Evolutionary conservation across 2,797 vertebrate species (phyloP).

Genomic region (Cyclura pinguis): DNA sequence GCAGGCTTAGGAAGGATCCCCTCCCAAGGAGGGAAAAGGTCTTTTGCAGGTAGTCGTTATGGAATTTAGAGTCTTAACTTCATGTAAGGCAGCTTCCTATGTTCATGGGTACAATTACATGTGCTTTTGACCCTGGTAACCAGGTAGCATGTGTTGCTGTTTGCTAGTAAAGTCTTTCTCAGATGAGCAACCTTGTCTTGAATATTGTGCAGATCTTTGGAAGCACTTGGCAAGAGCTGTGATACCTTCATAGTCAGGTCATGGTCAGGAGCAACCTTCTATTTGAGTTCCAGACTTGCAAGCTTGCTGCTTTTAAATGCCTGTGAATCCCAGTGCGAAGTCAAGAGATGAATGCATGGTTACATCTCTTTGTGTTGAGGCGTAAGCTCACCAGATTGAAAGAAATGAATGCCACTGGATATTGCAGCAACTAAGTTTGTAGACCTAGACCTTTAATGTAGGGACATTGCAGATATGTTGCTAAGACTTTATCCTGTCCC

Average conservation of each 20-base stretch:
- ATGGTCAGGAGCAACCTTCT: neutral
- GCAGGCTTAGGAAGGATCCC: neutral
- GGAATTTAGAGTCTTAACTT: too few relatives aligned
- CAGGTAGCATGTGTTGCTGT: too few relatives aligned
- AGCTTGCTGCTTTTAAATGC: neutral
- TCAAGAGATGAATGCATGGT: neutral
- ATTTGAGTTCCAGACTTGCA: neutral
- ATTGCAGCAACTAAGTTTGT: neutral
- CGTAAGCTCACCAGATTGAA: neutral
- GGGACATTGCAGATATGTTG: neutral
- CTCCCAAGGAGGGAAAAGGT: neutral
- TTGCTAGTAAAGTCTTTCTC: too few relatives aligned
- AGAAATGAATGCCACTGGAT: neutral
- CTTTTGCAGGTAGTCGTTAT: too few relatives aligned
- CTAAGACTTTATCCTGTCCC: neutral
- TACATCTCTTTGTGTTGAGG: neutral
- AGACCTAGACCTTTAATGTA: neutral
- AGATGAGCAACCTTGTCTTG: too few relatives aligned
- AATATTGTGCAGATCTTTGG: neutral
- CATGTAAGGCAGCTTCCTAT: too few relatives aligned
- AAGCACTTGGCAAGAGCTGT: neutral
- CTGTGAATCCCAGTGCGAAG: neutral
- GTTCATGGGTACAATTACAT: too few relatives aligned
- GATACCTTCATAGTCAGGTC: too few relatives aligned
- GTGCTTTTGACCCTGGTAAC: too few relatives aligned